Conservation (phyloP, 1,140 invertebrate genomes). For the Tetramorium alpestre region DNA sequence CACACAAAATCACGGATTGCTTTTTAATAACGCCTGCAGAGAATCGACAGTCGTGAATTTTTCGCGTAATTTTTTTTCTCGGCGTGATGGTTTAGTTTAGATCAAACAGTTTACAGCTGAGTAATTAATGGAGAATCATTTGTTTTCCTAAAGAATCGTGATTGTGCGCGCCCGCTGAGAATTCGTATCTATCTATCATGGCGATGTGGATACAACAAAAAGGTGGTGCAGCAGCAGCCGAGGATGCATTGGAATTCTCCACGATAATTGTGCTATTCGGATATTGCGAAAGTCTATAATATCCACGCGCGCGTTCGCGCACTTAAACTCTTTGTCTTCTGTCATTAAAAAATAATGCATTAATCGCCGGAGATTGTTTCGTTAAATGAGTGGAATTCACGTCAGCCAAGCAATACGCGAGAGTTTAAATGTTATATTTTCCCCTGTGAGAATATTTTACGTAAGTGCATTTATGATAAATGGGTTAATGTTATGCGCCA, state of each 20-base stretch:
- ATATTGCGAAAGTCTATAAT: constrained; percentile 7
- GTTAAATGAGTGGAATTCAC: background rate
- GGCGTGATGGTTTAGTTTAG: background rate
- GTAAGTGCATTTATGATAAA: background rate
- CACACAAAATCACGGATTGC: background rate
- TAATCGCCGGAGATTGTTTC: constrained; percentile 42
- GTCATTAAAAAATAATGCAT: constrained; percentile 6
- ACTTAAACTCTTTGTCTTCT: background rate
- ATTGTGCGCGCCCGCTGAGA: constrained; percentile 59
- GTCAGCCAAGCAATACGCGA: too few relatives aligned
- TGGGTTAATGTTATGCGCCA: constrained; percentile 34
- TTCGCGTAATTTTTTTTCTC: background rate
- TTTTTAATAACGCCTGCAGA: background rate
- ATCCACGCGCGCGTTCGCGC: constrained; percentile 8
- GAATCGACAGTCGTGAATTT: background rate
- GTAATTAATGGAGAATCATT: constrained; percentile 52
- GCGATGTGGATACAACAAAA: constrained; percentile 59
- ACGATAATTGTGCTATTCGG: background rate
- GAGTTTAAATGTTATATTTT: constrained; percentile 8
- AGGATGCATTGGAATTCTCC: background rate
- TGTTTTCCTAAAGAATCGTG: constrained; percentile 66
- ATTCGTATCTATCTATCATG: constrained; percentile 64
- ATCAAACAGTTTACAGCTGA: constrained; percentile 61
- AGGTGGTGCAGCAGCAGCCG: constrained; percentile 54
- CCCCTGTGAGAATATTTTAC: constrained; percentile 2